phyloP scores from a whole-genome alignment of 2,113 vertebrate species.

The Ibidorhyncha struthersii region DNA sequence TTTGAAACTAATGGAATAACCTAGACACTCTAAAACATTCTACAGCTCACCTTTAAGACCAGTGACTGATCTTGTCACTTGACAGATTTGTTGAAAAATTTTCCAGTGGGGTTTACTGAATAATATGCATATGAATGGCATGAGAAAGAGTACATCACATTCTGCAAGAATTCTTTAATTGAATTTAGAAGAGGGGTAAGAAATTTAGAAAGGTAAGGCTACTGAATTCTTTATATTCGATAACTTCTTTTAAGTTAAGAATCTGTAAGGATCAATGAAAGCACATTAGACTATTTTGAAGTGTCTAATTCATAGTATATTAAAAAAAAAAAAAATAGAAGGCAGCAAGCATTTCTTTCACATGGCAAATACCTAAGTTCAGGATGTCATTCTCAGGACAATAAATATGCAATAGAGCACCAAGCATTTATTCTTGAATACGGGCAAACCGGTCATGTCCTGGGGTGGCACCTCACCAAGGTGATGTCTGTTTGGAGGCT shows the following conservation, averaged over 20 bases:
- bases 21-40: not conserved
- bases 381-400: not conserved
- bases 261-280: not conserved
- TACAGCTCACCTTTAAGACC: not conserved
- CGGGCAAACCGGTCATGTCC: not conserved
- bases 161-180: not conserved
- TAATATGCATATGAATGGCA: not conserved
- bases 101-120: not conserved
- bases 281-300: not conserved
- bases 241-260: not conserved
- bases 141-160: not conserved
- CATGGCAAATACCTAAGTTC: not conserved
- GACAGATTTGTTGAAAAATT: not conserved
- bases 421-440: not conserved
- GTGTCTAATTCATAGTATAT: not conserved
- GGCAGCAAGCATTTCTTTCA: not conserved
- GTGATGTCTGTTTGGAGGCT: not conserved
- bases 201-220: not conserved
- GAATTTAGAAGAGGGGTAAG: not conserved
- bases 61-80: not conserved
- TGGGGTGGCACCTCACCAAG: accelerated
- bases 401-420: not conserved
- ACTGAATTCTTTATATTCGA: not conserved
- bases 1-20: not conserved
- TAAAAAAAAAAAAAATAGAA: not conserved